Conservation (phyloP, 2,113 vertebrate species). For the Macquaria ambigua region DNA sequence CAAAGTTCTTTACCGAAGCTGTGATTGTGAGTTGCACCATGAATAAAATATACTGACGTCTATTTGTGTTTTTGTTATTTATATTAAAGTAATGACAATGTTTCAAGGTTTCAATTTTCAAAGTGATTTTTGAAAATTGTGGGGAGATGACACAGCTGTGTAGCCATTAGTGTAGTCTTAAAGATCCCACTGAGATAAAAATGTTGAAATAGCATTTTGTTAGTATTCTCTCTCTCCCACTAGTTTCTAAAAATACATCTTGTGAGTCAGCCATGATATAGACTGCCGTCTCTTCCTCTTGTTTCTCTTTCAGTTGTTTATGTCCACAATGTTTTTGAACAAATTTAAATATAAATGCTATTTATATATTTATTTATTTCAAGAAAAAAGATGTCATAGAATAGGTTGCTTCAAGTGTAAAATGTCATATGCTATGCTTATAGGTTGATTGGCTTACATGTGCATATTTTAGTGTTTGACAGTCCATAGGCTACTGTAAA, state of each 20-base stretch:
- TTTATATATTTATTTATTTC: no score
- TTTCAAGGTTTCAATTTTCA: background rate
- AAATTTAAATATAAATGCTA: background rate
- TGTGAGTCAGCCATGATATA: slow-evolving; percentile 2
- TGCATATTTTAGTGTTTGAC: no score
- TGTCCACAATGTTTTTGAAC: background rate
- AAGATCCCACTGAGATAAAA: background rate
- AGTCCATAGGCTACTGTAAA: no score
- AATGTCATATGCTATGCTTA: no score
- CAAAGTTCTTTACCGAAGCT: background rate
- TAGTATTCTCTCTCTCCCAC: background rate
- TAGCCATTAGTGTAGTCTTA: background rate
- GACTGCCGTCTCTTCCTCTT: background rate
- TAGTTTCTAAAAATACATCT: background rate
- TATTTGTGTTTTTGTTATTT: no score
- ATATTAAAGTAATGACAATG: no score
- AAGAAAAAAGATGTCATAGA: no score
- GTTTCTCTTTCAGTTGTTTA: background rate
- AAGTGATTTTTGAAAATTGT: background rate
- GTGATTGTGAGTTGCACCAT: background rate
- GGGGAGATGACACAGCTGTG: background rate
- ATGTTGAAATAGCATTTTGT: slow-evolving; percentile 19
- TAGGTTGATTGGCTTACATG: no score
- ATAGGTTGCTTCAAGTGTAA: no score
- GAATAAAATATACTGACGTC: no score